phyloP scores from a whole-genome alignment of 2,797 vertebrate species.

The Paratrypauchen microcephalus region DNA sequence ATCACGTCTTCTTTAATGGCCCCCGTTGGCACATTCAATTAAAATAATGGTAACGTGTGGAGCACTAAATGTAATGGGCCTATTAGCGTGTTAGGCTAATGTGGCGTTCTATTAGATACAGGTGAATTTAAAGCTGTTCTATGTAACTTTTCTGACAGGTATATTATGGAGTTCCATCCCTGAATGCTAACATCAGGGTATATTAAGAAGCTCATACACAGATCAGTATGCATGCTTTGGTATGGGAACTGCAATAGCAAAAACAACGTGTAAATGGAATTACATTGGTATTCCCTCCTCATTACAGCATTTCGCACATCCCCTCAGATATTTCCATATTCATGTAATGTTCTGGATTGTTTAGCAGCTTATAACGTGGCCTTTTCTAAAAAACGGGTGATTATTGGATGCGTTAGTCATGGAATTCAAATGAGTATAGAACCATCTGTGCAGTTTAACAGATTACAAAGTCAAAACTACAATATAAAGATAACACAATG shows the following conservation, averaged over 20 bases:
- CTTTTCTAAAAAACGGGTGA: neutral
- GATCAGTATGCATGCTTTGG: neutral
- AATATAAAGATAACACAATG: neutral
- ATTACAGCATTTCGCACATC: neutral
- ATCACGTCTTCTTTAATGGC: slow-evolving; percentile 39
- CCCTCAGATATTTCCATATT: neutral
- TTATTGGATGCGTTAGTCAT: neutral
- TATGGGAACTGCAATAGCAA: neutral
- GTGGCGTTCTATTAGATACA: neutral
- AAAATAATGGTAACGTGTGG: slow-evolving; percentile 37
- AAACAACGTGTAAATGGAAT: neutral
- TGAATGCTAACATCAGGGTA: slow-evolving; percentile 25
- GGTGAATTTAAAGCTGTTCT: neutral
- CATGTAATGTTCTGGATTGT: neutral
- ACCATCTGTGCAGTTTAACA: neutral
- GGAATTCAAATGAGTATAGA: neutral
- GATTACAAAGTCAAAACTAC: neutral
- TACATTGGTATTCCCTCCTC: neutral
- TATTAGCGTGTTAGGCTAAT: slow-evolving; percentile 24
- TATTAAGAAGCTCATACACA: neutral
- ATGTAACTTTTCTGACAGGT: neutral
- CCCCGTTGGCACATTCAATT: slow-evolving; percentile 40
- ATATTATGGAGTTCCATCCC: slow-evolving; percentile 12
- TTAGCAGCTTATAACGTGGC: neutral
- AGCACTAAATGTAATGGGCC: slow-evolving; percentile 20